Evolutionary conservation across 2,888 invertebrate species (phyloP), one percentile per base, ranked within the genome.

Genomic region (Epirrhoe alternata): DNA sequence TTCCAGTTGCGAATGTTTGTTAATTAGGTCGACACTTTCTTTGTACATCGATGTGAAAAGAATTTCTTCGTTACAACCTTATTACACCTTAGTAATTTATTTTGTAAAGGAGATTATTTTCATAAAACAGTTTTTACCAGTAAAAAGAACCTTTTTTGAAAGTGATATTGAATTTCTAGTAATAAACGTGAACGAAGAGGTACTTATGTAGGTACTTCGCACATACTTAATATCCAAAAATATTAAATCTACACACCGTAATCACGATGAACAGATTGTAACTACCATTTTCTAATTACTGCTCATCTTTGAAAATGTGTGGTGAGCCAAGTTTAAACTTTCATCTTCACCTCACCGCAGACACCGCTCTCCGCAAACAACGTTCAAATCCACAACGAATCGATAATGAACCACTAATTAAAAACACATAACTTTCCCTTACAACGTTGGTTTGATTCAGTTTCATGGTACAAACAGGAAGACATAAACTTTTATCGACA

Each of bases 401-500:
- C 65, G 53, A 68, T 70, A 66, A 69, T 61, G 54, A 65, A 64
- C 68, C 70, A 64, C 63, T 45, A 64, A 71, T 71, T 66, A 61
- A 69, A 70, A 73, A 59, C 63, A 56, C 60, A 69, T 66, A 70
- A 70, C 73, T 77, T 77, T 77, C 73, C 70, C 64, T 75, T 72
- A 70, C 69, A 67, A 75, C 62, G 66, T 63, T 61, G 57, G 61
- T 64, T 69, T 77, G 78, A 80, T 82, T 81, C 76, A 76, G 80
- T 82, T 81, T 75, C 60, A 50, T 75, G 78, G 79, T 78, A 79
- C 80, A 81, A 81, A 83, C 78, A 84, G 86, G 86, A 86, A 87
- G 79, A 70, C 82, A 77, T 89, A 87, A 89, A 87, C 68, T 82
- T 88, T 88, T 87, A 88, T 87, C 70, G 70, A 50, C 24, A 24